Conservation (phyloP, 53 echinoderm and acorn worm genomes). For the Apostichopus leukothele region DNA sequence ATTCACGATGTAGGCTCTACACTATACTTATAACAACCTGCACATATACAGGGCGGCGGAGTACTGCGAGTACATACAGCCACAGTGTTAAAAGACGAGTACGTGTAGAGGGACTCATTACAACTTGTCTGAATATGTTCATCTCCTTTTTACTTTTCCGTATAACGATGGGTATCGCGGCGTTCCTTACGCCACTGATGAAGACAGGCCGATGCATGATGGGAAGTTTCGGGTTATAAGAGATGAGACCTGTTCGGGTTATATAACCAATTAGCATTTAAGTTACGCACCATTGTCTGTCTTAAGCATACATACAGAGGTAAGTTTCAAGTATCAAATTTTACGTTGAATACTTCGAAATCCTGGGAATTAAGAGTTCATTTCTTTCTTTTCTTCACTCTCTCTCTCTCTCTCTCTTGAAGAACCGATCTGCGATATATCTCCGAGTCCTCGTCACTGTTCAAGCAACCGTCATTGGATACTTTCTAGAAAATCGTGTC, state of each 20-base stretch:
- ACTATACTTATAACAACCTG: too few species aligned
- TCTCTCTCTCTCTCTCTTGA: background rate
- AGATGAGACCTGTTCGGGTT: background rate
- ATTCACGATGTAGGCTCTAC: too few species aligned
- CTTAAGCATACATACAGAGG: background rate
- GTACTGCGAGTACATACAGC: too few species aligned
- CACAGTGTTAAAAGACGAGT: too few species aligned
- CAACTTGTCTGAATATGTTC: too few species aligned
- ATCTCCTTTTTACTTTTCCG: too few species aligned
- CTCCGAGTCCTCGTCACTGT: background rate
- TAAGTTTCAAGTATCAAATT: background rate
- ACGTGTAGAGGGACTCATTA: too few species aligned
- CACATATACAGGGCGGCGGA: too few species aligned
- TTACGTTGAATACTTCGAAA: background rate
- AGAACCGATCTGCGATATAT: background rate
- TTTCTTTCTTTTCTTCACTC: background rate
- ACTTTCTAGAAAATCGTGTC: background rate
- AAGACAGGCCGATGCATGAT: background rate
- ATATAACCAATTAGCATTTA: background rate
- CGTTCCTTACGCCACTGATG: background rate
- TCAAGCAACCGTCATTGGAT: background rate
- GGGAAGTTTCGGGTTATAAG: background rate
- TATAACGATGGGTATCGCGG: background rate
- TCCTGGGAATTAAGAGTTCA: background rate
- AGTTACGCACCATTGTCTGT: background rate